These are phyloP conservation scores for Bolborhynchus lineola DNA, from an alignment of 2,113 vertebrate species.

Conservation along the genomic window DNA sequence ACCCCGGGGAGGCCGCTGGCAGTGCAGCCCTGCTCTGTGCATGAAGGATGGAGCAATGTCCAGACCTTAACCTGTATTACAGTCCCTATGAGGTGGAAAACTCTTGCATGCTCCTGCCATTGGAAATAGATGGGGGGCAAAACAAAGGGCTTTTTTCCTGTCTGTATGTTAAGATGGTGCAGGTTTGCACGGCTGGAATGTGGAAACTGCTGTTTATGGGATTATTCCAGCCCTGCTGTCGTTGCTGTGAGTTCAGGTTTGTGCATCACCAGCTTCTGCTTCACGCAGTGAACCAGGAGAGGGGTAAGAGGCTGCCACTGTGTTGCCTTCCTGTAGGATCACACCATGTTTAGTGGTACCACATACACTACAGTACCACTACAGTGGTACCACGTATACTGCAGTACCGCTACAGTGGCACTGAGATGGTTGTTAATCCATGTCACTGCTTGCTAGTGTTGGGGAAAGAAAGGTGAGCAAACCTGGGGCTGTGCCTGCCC, in stretches of 20 bases:
- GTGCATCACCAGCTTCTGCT: neutral
- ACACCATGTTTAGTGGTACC: accelerated
- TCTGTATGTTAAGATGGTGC: neutral
- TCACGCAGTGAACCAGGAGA: neutral
- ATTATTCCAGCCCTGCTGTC: neutral
- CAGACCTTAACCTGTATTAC: neutral
- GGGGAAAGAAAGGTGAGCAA: neutral
- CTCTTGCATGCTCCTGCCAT: neutral
- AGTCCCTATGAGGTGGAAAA: neutral
- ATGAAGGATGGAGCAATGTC: neutral
- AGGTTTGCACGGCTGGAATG: neutral
- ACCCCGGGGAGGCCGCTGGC: neutral
- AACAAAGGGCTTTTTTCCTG: no score
- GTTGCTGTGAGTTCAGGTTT: accelerated
- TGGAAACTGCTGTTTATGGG: neutral
- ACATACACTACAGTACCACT: no score
- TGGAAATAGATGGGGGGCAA: neutral
- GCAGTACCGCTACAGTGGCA: neutral
- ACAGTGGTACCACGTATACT: neutral
- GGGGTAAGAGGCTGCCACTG: neutral
- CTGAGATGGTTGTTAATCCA: accelerated
- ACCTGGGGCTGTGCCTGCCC: neutral
- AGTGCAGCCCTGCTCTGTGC: accelerated
- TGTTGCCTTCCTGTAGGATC: neutral
- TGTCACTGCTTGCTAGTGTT: neutral